Percentiles rank a stretch among this genome's conserved stretches.
These are phyloP conservation scores for Montipora sp. DNA, from an alignment of 64 coral and sea anemone genomes.

Conservation along the genomic window DNA sequence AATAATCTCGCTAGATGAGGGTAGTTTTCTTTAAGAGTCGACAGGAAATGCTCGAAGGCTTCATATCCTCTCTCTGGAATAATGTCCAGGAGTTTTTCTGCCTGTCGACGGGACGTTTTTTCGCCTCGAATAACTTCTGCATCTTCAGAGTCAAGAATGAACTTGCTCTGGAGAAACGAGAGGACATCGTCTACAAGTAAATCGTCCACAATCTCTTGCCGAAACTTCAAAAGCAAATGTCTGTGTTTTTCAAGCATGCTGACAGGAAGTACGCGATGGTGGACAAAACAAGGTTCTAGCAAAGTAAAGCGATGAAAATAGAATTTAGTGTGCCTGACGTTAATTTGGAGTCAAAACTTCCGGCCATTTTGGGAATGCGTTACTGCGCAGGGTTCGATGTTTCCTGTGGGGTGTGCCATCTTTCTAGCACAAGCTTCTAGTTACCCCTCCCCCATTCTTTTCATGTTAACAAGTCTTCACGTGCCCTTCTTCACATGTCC, in stretches of 20 bases:
- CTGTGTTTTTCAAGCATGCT: slow-evolving; percentile 93
- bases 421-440: too few species aligned
- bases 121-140: slow-evolving; percentile 69
- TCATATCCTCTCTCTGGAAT: slow-evolving; percentile 86
- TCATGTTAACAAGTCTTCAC: too few species aligned
- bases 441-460: too few species aligned
- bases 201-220: slow-evolving; percentile 70
- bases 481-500: too few species aligned
- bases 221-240: slow-evolving; percentile 79
- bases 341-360: background rate
- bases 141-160: slow-evolving; percentile 82
- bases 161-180: slow-evolving; percentile 71
- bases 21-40: slow-evolving; percentile 83
- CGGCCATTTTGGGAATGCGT: slow-evolving; percentile 21
- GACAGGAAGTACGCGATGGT: background rate
- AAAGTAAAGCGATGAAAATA: background rate
- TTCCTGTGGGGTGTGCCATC: background rate
- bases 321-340: background rate
- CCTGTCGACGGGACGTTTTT: slow-evolving; percentile 54
- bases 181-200: slow-evolving; percentile 91
- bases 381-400: background rate
- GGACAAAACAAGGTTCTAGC: background rate
- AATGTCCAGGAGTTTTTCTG: slow-evolving; percentile 87
- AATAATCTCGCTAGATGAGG: slow-evolving; percentile 84
- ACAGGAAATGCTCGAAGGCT: slow-evolving; percentile 80